Percentiles rank a stretch among this genome's conserved stretches.
Conservation (phyloP, 2,113 vertebrate genomes). For the Catharus bicknelli region DNA sequence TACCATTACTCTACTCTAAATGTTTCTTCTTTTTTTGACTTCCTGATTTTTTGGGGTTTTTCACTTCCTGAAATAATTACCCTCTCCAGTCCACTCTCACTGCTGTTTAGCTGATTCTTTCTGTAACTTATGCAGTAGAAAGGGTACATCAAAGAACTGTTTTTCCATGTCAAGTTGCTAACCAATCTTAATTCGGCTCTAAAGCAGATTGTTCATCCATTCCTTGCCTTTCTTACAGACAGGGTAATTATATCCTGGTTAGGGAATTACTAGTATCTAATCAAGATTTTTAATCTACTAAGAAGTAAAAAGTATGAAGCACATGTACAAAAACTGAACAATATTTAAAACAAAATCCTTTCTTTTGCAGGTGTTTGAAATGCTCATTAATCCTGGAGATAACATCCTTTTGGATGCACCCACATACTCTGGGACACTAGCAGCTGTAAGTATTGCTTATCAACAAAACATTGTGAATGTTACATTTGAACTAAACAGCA, state of each 20-base stretch:
- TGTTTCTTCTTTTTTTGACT: neutral
- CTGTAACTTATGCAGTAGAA: neutral
- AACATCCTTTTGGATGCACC: conserved; percentile 88
- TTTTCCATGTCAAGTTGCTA: neutral
- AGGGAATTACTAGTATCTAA: neutral
- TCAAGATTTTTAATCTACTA: neutral
- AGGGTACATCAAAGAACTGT: neutral
- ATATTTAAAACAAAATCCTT: neutral
- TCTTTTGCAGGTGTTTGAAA: conserved; percentile 88
- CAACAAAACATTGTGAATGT: neutral
- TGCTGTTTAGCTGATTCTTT: neutral
- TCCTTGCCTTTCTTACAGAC: neutral
- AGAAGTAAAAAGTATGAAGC: neutral
- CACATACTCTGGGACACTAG: conserved; percentile 86
- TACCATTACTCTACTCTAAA: neutral
- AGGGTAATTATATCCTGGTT: neutral
- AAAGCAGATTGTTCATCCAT: neutral
- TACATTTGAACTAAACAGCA: neutral
- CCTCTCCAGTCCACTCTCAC: neutral
- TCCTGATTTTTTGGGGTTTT: neutral
- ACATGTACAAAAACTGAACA: neutral
- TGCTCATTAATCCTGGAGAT: conserved; percentile 91
- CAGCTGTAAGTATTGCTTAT: conserved; percentile 76
- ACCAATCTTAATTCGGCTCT: neutral
- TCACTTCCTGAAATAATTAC: neutral